Evolutionary conservation across 1,140 invertebrate genomes (phyloP).

Genomic region (Aporrectodea caliginosa): DNA sequence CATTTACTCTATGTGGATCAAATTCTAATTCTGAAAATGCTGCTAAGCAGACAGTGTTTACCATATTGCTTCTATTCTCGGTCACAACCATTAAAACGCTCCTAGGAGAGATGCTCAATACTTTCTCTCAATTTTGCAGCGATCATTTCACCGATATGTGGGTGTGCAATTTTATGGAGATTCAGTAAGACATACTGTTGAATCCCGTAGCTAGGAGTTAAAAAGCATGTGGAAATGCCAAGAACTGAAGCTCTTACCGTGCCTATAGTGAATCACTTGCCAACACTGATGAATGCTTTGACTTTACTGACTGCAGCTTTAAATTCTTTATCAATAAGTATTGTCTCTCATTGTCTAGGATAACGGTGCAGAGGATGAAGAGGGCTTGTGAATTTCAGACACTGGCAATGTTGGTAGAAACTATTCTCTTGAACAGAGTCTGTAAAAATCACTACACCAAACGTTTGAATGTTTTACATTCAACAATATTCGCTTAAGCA

Average conservation of each 20-base stretch:
- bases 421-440: no score
- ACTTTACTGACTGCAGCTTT: not conserved
- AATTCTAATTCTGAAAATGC: constrained; percentile 3
- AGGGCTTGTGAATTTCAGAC: no score
- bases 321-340: not conserved
- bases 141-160: not conserved
- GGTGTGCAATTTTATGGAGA: not conserved
- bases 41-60: not conserved
- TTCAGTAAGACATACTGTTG: not conserved
- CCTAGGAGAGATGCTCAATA: not conserved
- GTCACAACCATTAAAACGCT: not conserved
- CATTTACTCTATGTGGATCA: no score
- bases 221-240: constrained; percentile 5
- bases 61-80: not conserved
- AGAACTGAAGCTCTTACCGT: not conserved
- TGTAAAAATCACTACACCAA: no score
- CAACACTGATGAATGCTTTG: not conserved
- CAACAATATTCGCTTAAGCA: no score
- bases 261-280: not conserved
- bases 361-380: no score
- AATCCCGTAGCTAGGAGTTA: not conserved
- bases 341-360: no score
- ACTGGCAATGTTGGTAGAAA: no score
- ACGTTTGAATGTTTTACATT: no score
- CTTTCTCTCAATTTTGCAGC: not conserved